These are phyloP conservation scores for Peucedramus taeniatus DNA, from an alignment of 2,113 vertebrate genomes.

Conservation along the genomic window DNA sequence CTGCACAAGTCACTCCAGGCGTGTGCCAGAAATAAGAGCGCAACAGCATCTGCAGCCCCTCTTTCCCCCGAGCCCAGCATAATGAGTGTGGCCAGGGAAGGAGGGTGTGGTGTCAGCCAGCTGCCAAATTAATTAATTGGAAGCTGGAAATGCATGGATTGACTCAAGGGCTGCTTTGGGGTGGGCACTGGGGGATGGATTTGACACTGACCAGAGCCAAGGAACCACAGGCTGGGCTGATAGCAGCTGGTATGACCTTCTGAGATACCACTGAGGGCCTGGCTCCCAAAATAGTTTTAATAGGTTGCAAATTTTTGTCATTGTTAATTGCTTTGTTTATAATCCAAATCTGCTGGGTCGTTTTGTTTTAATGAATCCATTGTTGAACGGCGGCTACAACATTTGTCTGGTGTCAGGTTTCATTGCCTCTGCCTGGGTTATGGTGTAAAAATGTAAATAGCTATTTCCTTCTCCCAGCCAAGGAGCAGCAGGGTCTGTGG, in stretches of 20 bases:
- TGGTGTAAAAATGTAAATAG: background rate
- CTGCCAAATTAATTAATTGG: conserved; percentile 32
- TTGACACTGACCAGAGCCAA: conserved; percentile 15
- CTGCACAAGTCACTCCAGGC: background rate
- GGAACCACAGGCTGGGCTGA: background rate
- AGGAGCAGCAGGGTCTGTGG: background rate
- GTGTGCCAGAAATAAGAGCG: background rate
- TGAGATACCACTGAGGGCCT: background rate
- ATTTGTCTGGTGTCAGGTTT: background rate
- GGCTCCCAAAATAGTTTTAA: conserved; percentile 15
- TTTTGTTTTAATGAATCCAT: background rate
- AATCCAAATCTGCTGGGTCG: background rate
- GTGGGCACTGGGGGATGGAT: background rate
- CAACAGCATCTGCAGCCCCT: background rate
- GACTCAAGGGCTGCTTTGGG: background rate
- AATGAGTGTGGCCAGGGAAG: background rate
- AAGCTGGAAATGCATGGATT: background rate
- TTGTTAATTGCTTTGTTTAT: conserved; percentile 42
- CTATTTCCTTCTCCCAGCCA: background rate
- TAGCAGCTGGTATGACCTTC: conserved; percentile 21
- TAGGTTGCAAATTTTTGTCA: background rate
- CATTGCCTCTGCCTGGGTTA: background rate
- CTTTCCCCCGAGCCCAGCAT: background rate
- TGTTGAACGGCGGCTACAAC: background rate
- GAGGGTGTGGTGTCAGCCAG: conserved; percentile 37